Conservation (phyloP, 2,113 vertebrate genomes). For the Pygoscelis adeliae region DNA sequence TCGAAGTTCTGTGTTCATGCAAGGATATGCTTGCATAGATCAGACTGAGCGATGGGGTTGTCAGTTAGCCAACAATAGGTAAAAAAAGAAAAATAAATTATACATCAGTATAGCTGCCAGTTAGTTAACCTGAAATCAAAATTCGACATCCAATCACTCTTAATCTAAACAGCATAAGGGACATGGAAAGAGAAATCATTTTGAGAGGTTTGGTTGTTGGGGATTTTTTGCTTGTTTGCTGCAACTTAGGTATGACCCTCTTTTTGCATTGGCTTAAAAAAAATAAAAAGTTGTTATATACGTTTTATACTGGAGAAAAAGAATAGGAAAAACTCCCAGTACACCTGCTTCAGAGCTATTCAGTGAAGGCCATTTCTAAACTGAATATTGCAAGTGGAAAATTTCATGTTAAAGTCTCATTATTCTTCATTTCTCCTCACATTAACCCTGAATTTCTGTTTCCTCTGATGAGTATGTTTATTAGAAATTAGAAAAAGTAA, state of each 20-base stretch:
- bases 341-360: not conserved
- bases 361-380: not conserved
- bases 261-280: not conserved
- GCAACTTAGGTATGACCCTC: not conserved
- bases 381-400: not conserved
- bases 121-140: not conserved
- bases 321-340: not conserved
- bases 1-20: not conserved
- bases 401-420: not conserved
- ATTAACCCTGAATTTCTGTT: not conserved
- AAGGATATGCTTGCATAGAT: not conserved
- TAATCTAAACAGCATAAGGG: not conserved
- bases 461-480: not conserved
- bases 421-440: not conserved
- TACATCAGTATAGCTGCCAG: not conserved
- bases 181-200: not conserved
- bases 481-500: not conserved
- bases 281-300: not conserved
- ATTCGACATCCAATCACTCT: not conserved
- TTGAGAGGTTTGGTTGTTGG: not conserved
- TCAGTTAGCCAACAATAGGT: not conserved
- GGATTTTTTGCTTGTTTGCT: not conserved
- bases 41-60: not conserved
- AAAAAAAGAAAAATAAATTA: not conserved
- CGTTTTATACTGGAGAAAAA: not conserved